Evolutionary conservation across 1,140 invertebrate genomes (phyloP), one percentile per base, ranked within the genome.

Genomic region (Heterodera schachtii): DNA sequence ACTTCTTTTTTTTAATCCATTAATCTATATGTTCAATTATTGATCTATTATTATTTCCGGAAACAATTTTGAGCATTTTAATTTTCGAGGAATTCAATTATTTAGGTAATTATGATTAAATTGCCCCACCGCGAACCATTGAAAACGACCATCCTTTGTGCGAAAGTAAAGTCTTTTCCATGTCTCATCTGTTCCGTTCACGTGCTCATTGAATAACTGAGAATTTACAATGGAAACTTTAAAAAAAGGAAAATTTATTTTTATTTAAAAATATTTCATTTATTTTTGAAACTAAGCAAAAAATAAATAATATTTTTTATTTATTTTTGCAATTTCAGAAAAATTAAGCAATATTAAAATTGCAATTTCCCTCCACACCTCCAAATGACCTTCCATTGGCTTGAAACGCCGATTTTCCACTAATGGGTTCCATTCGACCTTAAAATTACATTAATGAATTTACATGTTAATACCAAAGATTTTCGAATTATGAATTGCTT

Each of bases 301-400:
- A 31, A 31, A 31, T 31, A 31, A 31, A 31, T 31, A 31, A 31
- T 31, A 31, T 31, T 31, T 31, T 31, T 31, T 1, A 31, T 31
- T 31, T 31, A 31, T 31, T 31, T 31, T 31, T 31, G 31, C 31
- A 31, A 31, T 31, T 31, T 31, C 31, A 31, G 31, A 31, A 31
- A 31, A 31, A 31, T 31, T 31, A 31, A 31, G 31, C 31, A 31
- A 31, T 31, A 31, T 85, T 31, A 60, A 43, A 70, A 70, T 75
- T 31, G 86, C 87, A n/a, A 85, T 75, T 9, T 82, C 81, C 11
- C 85, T 85, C 57, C 57, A 52, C 44, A 90, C 82, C 77, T 89
- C 88, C 60, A 89, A 66, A 77, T 89, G 88, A 1, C 88, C 88
- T 80, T 90, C 88, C 89, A 89, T 89, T 13, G 81, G 88, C 19